A percentile compares a stretch with the other conserved stretches of the same genome.
phyloP scores from a whole-genome alignment of 2,113 vertebrate genomes.

The Notarius lentiginosus region DNA sequence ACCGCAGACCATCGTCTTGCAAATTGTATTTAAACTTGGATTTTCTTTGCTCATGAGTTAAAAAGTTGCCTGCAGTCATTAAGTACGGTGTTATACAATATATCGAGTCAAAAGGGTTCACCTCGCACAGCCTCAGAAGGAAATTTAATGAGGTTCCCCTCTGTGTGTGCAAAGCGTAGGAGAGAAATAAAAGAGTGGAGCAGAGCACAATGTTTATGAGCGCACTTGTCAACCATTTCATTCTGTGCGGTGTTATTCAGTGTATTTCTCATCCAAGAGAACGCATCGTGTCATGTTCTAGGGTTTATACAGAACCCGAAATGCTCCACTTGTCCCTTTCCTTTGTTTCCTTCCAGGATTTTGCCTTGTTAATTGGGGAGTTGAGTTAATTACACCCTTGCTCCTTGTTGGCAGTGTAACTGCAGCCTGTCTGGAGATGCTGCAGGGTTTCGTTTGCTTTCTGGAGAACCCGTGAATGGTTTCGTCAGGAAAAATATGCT shows the following conservation, averaged over 20 bases:
- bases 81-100: background rate
- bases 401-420: conserved; percentile 66
- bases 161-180: background rate
- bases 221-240: background rate
- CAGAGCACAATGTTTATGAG: background rate
- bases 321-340: conserved; percentile 56
- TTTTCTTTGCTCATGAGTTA: background rate
- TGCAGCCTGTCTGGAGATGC: conserved; percentile 60
- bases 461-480: conserved; percentile 25
- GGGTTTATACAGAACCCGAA: conserved; percentile 42
- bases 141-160: conserved; percentile 6
- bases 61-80: background rate
- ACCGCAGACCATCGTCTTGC: background rate
- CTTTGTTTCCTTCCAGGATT: conserved; percentile 61
- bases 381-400: conserved; percentile 71
- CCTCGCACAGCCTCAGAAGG: background rate
- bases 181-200: conserved; percentile 29
- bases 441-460: conserved; percentile 58
- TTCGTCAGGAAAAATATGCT: background rate
- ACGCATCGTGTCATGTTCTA: conserved; percentile 37
- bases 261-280: background rate
- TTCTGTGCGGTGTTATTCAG: background rate
- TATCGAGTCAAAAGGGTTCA: background rate
- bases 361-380: conserved; percentile 71
- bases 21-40: background rate